Evolutionary conservation across 1,140 invertebrate species (phyloP), one percentile per base, ranked within the genome.

Genomic region (Diprion similis): DNA sequence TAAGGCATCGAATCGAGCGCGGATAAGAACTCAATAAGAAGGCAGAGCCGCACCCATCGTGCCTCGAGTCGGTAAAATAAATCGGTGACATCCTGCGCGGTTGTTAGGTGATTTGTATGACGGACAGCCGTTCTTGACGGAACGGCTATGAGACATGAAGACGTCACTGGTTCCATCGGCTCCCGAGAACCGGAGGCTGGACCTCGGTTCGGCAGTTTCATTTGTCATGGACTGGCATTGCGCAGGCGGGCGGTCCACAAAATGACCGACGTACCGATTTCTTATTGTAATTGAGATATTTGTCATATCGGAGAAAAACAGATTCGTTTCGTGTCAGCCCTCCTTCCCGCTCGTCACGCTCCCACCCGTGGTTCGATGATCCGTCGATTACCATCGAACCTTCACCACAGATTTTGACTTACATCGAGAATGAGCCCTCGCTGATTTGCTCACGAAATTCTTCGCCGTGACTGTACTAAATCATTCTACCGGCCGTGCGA

Each of bases 21-120:
- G 51, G 51, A 59, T 59, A 59, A 59, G n/a, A 59, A 59, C n/a
- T 17, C 51, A 59, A 59, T 59, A 59, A 13, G 70, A 19, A 67
- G 10, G 59, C 10, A 19, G 71, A 47, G 76, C 76, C 76, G 79
- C 81, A 67, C 76, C 78, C 77, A 79, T 37, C 24, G 6, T 47
- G 68, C 73, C 48, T 70, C 74, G 67, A 74, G 70, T 72, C 81
- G 82, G 81, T 59, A 79, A 83, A 84, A 85, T 83, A 84, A 85
- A 84, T 85, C 81, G 83, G 81, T 83, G 83, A 85, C 83, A 84
- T 83, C 78, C 76, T 79, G 76, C 74, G 76, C 81, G 81, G 74
- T 78, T 81, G 80, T 80, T 83, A 79, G 78, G 76, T 79, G 80
- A 83, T 83, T 83, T 83, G 79, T 82, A 80, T 82, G 81, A 83